These are phyloP conservation scores for Stictonetta naevosa DNA, from an alignment of 2,113 vertebrate genomes.

Conservation along the genomic window DNA sequence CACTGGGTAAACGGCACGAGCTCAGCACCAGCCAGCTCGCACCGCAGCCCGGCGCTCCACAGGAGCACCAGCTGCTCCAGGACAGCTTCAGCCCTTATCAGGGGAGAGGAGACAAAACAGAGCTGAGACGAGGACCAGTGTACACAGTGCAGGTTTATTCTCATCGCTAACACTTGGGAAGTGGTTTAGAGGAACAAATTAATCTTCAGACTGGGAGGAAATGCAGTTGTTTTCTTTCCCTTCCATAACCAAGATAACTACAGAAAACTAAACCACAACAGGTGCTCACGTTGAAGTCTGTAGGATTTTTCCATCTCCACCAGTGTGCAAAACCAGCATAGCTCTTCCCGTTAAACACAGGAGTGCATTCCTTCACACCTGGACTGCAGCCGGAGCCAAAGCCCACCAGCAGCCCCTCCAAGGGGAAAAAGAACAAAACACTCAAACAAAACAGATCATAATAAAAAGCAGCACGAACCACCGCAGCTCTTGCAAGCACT, in stretches of 20 bases:
- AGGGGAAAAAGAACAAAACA: not conserved
- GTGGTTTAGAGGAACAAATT: constrained; percentile 22
- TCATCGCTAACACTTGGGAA: constrained; percentile 24
- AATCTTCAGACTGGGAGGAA: not conserved
- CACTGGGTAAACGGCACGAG: rapidly evolving
- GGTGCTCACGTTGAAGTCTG: not conserved
- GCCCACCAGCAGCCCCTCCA: not conserved
- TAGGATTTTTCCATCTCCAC: not conserved
- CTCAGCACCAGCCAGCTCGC: not conserved
- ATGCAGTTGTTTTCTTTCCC: not conserved
- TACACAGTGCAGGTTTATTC: constrained; percentile 67
- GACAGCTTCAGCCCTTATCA: not conserved
- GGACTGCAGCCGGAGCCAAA: not conserved
- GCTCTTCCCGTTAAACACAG: not conserved
- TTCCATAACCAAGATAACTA: not conserved
- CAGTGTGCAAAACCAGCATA: not conserved
- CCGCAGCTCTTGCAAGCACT: not conserved
- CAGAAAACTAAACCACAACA: constrained; percentile 26
- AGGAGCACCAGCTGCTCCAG: too few species aligned
- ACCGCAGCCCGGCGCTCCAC: not conserved
- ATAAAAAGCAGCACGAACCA: constrained; percentile 19
- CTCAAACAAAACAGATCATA: constrained; percentile 1
- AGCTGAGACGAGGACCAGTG: not conserved
- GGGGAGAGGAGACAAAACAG: not conserved
- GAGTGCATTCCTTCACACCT: not conserved